Evolutionary conservation across 2,888 invertebrate species (phyloP).

Genomic region (Hirtodrosophila confusa): DNA sequence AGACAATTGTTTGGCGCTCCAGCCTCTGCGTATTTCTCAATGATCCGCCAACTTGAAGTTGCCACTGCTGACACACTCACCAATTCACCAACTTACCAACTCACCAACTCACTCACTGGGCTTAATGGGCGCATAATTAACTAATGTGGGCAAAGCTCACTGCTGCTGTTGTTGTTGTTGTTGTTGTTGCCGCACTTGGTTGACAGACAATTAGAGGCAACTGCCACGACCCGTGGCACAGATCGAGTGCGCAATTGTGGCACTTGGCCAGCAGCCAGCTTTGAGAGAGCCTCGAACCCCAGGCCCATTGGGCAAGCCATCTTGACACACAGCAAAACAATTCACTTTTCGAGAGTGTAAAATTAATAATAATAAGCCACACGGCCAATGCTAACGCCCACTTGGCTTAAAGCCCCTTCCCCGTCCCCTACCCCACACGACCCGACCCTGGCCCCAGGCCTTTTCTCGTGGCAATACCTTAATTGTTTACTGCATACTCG

Average conservation of each 20-base stretch:
- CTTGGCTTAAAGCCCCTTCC: constrained; percentile 12
- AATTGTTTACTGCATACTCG: constrained; percentile 21
- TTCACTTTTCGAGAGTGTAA: constrained; percentile 22
- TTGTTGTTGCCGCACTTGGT: constrained; percentile 20
- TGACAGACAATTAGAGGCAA: constrained; percentile 64
- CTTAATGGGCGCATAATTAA: constrained; percentile 76
- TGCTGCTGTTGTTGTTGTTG: constrained; percentile 13
- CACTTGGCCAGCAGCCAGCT: constrained; percentile 23
- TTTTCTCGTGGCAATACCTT: constrained; percentile 8
- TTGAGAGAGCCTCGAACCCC: constrained; percentile 6
- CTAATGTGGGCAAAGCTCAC: constrained; percentile 63
- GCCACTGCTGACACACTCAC: constrained; percentile 55
- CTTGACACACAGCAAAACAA: constrained; percentile 5
- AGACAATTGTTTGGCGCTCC: constrained; percentile 43
- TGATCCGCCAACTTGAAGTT: constrained; percentile 55
- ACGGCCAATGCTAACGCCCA: constrained; percentile 42
- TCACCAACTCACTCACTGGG: constrained; percentile 32
- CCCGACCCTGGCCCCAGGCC: constrained; percentile 5
- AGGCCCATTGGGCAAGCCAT: constrained; percentile 46
- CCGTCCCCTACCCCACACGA: neutral
- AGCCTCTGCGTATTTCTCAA: constrained; percentile 53
- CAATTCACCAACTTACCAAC: constrained; percentile 34
- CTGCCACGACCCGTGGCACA: constrained; percentile 41
- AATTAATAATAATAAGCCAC: constrained; percentile 50
- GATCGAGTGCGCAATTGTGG: constrained; percentile 69